Evolutionary conservation across 2,888 invertebrate genomes (phyloP).

Genomic region (Tetrapedia diversipes): DNA sequence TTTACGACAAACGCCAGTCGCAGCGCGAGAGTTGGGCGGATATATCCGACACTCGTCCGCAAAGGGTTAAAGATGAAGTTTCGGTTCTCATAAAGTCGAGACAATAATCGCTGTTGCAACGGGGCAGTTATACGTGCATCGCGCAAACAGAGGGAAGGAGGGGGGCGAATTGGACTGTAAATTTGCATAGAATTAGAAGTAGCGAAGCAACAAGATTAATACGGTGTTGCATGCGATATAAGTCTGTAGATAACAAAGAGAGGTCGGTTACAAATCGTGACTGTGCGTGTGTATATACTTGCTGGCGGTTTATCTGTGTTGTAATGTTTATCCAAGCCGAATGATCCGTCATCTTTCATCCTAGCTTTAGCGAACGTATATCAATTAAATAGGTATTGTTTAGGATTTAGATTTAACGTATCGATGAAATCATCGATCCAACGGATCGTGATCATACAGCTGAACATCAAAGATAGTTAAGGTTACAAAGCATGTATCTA

Average conservation of each 20-base stretch:
- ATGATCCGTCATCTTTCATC: constrained; percentile 5
- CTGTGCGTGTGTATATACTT: constrained; percentile 31
- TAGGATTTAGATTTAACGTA: constrained; percentile 25
- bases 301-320: constrained; percentile 12
- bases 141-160: background rate
- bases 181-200: constrained; percentile 54
- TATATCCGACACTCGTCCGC: too few species aligned
- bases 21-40: too few species aligned
- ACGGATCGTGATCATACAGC: constrained; percentile 72
- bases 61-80: background rate
- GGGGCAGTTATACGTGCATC: constrained; percentile 1
- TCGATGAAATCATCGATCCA: constrained; percentile 16
- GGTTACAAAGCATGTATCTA: constrained; percentile 47
- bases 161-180: constrained; percentile 39
- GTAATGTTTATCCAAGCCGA: constrained; percentile 25
- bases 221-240: constrained; percentile 55
- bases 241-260: constrained; percentile 64
- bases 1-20: too few species aligned
- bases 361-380: background rate
- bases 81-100: constrained; percentile 16
- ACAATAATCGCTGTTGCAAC: constrained; percentile 33
- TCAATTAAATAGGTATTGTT: background rate
- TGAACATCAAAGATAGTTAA: constrained; percentile 77
- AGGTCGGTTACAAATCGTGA: constrained; percentile 24
- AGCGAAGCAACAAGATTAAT: constrained; percentile 16